Percentiles rank a stretch among this genome's conserved stretches.
phyloP scores from a whole-genome alignment of 2,113 vertebrate genomes.

The Pelecanoides urinatrix region DNA sequence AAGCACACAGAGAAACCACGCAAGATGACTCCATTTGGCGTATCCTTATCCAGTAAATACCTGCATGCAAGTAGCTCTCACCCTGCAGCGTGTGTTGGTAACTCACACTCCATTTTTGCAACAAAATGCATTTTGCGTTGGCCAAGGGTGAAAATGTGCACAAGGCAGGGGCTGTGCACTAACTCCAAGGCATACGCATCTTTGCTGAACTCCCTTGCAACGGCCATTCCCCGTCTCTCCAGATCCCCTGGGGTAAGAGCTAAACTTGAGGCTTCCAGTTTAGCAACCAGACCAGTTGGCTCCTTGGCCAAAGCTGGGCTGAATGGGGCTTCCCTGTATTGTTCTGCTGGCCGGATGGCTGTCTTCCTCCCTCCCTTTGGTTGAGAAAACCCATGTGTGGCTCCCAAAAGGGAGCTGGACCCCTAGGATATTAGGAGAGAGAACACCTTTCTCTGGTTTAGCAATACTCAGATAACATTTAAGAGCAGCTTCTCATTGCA shows the following conservation, averaged over 20 bases:
- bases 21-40: background rate
- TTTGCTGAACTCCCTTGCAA: background rate
- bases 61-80: background rate
- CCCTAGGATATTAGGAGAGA: background rate
- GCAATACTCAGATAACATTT: background rate
- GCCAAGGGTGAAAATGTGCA: background rate
- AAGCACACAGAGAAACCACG: background rate
- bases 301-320: background rate
- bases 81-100: background rate
- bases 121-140: background rate
- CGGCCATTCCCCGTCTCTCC: accelerated
- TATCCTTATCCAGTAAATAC: background rate
- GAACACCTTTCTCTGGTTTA: background rate
- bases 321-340: background rate
- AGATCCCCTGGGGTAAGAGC: background rate
- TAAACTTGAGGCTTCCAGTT: background rate
- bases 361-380: background rate
- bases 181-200: background rate
- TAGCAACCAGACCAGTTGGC: background rate
- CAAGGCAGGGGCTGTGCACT: background rate
- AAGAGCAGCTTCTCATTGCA: background rate
- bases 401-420: background rate
- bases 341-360: background rate
- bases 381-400: background rate
- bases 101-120: background rate